Base-by-base conservation (phyloP, 2,888 invertebrate genomes). In the Conomelus anceps region DNA sequence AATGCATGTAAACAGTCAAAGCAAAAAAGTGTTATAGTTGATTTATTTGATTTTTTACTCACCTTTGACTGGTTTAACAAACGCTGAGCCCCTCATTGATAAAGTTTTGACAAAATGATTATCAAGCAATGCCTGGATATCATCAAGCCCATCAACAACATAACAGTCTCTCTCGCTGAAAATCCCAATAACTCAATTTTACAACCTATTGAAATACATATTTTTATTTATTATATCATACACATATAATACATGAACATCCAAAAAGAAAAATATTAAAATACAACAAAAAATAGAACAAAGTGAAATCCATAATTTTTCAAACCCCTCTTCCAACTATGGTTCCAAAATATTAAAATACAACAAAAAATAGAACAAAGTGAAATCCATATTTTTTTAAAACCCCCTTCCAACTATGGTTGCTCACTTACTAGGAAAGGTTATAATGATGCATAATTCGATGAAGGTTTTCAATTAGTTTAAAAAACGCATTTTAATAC, bases 61-160 rank as follows among this genome's bases (percentile, higher is more conserved):
- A 24, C 93, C 92, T 93, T 97, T 96, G 92, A 98, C 97, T 0
- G 97, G 97, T 92, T 97, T 97, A 3, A 97, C 97, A 93, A 96
- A 97, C 13, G 97, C 97, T 0, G 97, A 97, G 9, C 97, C 97
- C 91, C 97, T 94, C 97, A 98, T 97, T 0, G 96, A 96, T 92
- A 97, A 95, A 3, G 97, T 96, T 94, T 97, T 97, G 22, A 97
- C 95, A 86, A 97, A 96, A 92, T 98, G 97, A 92, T 97, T 97
- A 93, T 97, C 97, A 89, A 98, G 93, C 92, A 97, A 92, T 92
- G 96, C 94, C 93, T 97, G 96, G 91, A 97, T 94, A 91, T 98
- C 97, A 93, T 98, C 97, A 84, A 97, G 93, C 13, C 95, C 95
- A 0, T 96, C 95, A 22, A 97, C 94, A 92, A 98, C 96, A 88